A percentile compares a stretch with the other conserved stretches of the same genome.
Evolutionary conservation across 2,797 vertebrate genomes (phyloP).

Genomic region (Hippopotamyrus pictus): DNA sequence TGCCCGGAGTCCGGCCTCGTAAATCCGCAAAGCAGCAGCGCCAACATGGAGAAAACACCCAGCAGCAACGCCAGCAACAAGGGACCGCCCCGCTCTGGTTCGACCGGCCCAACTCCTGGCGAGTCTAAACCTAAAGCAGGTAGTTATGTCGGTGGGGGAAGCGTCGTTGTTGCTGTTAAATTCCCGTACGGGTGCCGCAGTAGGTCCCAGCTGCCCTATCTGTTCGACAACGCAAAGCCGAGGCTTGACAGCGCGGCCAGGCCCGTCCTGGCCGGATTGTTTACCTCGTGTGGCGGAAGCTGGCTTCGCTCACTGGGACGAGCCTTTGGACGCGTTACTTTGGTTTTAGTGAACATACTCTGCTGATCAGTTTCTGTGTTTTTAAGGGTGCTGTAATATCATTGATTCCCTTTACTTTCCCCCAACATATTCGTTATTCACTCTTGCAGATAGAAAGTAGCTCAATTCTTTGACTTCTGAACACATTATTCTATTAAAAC

Average conservation of each 20-base stretch:
- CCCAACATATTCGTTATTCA: background rate
- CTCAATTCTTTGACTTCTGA: background rate
- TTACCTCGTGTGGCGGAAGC: conserved; percentile 49
- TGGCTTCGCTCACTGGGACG: background rate
- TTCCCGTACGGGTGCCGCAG: background rate
- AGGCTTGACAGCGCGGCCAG: conserved; percentile 25
- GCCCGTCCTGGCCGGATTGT: conserved; percentile 45
- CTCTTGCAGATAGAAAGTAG: background rate
- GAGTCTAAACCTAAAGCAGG: conserved; percentile 94
- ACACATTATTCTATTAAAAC: background rate
- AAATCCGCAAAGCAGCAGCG: conserved; percentile 45
- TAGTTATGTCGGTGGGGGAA: conserved; percentile 34
- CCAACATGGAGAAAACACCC: conserved; percentile 71
- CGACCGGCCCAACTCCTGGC: conserved; percentile 73
- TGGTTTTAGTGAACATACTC: background rate
- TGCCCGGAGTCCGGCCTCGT: conserved; percentile 70
- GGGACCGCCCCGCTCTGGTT: conserved; percentile 81
- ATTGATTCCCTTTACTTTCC: background rate
- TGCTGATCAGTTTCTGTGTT: background rate
- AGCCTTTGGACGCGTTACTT: background rate
- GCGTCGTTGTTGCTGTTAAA: background rate
- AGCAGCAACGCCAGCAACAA: conserved; percentile 73
- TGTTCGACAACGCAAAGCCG: background rate
- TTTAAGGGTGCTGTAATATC: background rate
- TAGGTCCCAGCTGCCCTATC: background rate